These are phyloP conservation scores for Phrynocephalus guinanensis DNA, from an alignment of 2,797 vertebrate species.

Conservation along the genomic window DNA sequence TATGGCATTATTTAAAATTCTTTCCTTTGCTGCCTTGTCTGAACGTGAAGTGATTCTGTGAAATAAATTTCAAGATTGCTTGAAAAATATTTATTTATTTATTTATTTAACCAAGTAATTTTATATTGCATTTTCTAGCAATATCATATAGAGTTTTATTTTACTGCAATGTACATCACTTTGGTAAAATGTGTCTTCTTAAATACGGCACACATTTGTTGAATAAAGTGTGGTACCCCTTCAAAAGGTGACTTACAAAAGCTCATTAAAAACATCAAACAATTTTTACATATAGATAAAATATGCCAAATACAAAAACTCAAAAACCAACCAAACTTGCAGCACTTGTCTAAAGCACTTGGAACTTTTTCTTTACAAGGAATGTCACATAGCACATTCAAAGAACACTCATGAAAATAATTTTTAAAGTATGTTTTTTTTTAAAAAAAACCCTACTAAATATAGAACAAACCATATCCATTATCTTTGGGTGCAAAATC, in stretches of 20 bases:
- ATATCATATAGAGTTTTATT: background rate
- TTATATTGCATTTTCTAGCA: background rate
- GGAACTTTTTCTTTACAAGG: background rate
- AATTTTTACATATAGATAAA: too few species aligned
- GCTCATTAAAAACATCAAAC: too few species aligned
- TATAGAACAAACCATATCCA: background rate
- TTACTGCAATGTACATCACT: background rate
- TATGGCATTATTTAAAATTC: constrained; percentile 34
- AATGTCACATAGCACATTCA: too few species aligned
- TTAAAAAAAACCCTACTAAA: background rate
- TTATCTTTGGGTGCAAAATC: background rate
- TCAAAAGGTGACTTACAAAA: too few species aligned
- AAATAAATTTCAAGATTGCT: background rate
- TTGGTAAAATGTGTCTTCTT: background rate
- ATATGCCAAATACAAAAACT: too few species aligned
- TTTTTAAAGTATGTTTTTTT: background rate
- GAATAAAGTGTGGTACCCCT: too few species aligned
- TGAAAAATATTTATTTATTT: background rate
- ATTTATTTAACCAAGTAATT: background rate
- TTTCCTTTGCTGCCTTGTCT: background rate
- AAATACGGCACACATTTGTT: background rate
- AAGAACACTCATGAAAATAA: background rate
- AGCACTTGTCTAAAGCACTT: background rate
- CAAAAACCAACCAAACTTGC: background rate
- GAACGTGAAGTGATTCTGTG: background rate